Percentiles rank a stretch among this genome's conserved stretches.
These are phyloP conservation scores for Hydractinia symbiolongicarpus DNA, from an alignment of 30 jellyfish, hydroid and myxozoan species.

Conservation along the genomic window DNA sequence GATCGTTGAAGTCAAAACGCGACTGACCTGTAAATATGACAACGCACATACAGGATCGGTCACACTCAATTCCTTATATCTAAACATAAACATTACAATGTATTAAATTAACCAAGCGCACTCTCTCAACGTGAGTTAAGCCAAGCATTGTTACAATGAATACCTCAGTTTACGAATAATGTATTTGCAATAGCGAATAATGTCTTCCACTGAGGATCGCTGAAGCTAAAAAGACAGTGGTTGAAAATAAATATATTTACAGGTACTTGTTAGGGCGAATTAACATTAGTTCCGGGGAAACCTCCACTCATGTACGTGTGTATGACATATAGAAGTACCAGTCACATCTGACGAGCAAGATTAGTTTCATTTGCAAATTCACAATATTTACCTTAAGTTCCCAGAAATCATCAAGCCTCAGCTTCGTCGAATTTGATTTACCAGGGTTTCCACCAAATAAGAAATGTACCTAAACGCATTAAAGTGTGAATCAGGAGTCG, in stretches of 20 bases:
- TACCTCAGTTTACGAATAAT: slow-evolving; percentile 67
- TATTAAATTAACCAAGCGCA: neutral
- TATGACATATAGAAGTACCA: too few species aligned
- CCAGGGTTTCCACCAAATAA: slow-evolving; percentile 98
- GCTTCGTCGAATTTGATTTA: slow-evolving; percentile 49
- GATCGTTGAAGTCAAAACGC: neutral
- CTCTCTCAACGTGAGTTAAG: neutral
- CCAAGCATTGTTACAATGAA: neutral
- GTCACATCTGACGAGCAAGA: too few species aligned
- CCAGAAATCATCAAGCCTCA: slow-evolving; percentile 93
- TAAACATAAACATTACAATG: neutral
- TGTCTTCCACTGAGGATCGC: slow-evolving; percentile 52
- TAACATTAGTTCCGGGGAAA: too few species aligned
- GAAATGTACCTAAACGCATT: slow-evolving; percentile 51
- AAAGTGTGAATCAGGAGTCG: too few species aligned
- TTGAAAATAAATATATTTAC: neutral
- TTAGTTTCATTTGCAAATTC: too few species aligned
- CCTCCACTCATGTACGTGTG: too few species aligned
- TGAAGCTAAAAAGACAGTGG: slow-evolving; percentile 42
- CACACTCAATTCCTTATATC: slow-evolving; percentile 60
- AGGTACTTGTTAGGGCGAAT: neutral
- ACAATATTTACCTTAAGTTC: slow-evolving; percentile 47
- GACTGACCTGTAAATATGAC: slow-evolving; percentile 59
- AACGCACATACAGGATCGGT: slow-evolving; percentile 53
- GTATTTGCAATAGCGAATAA: slow-evolving; percentile 63